Evolutionary conservation across 2,797 vertebrate species (phyloP).

Genomic region (Echiichthys vipera): DNA sequence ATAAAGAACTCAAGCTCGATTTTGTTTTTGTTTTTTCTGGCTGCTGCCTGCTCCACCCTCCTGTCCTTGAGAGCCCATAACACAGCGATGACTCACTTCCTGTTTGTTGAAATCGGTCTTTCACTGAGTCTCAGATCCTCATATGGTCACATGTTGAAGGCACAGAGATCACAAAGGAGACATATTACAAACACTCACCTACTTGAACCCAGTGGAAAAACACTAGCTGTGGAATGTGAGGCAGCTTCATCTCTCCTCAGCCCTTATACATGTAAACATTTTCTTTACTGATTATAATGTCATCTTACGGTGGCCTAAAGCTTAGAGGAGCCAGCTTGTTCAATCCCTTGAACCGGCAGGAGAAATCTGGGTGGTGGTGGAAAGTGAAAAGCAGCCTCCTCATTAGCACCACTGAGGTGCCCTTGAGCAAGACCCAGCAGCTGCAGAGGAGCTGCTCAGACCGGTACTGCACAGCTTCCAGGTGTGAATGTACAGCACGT

Average conservation of each 20-base stretch:
- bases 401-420: too few species aligned
- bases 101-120: conserved; percentile 1
- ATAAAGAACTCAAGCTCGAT: not conserved
- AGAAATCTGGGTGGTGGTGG: too few species aligned
- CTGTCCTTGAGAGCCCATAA: conserved; percentile 27
- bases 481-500: too few species aligned
- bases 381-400: too few species aligned
- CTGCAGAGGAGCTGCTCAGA: too few species aligned
- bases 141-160: conserved; percentile 1
- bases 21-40: not conserved
- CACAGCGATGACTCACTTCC: conserved; percentile 48
- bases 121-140: not conserved
- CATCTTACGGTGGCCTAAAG: not conserved
- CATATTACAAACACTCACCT: not conserved
- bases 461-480: too few species aligned
- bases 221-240: not conserved
- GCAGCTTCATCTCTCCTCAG: not conserved
- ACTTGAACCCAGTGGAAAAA: not conserved
- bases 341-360: too few species aligned
- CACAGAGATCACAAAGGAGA: not conserved
- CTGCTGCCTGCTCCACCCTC: conserved; percentile 14
- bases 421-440: too few species aligned
- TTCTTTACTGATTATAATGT: not conserved
- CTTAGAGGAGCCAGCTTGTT: too few species aligned
- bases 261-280: not conserved